Base-by-base conservation (phyloP, 2,888 invertebrate species). In the Lithophane socia region DNA sequence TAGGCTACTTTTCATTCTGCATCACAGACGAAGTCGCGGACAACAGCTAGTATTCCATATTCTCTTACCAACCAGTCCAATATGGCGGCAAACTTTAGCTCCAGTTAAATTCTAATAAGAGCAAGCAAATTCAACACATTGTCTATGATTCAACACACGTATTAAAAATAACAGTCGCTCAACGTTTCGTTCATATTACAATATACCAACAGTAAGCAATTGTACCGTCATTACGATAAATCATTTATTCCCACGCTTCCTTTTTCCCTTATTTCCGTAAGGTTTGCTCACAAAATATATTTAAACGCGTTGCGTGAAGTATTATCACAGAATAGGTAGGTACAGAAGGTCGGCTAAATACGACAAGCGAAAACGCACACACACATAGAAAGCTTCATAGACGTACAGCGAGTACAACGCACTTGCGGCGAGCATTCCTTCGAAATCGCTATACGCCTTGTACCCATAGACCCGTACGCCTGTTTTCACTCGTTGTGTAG, bases 191-290 rank as follows among this genome's bases (percentile, higher is more conserved):
- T 73, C 29, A 63, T 73, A 73, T 66, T 44, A 68, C 21, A 82
- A 76, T 21, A 60, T 56, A 73, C 42, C 44, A 66, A 56, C 81
- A 64, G 71, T 66, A 54, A 68, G 73, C 82, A 85, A 87, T 85
- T 83, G 84, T 78, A 71, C 73, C 64, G 83, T 72, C 69, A 73
- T 84, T 73, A 75, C 72, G 54, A 75, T 86, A 75, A 86, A 80
- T 80, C 87, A 75, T 76, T 72, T 65, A 65, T 76, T 70, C 69
- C 21, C 73, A 74, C 65, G 63, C 68, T 75, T 65, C 73, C 67
- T 58, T 83, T 75, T 75, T 58, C 70, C 61, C 44, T 75, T 61
- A 75, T 74, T 73, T 63, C 70, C 67, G 68, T 64, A 84, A 75
- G 65, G 74, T 84, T 80, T 71, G 63, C 63, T 80, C 54, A 73